Evolutionary conservation across 2,797 vertebrate genomes (phyloP), one percentile per base, ranked within the genome.

Genomic region (Choloepus didactylus): DNA sequence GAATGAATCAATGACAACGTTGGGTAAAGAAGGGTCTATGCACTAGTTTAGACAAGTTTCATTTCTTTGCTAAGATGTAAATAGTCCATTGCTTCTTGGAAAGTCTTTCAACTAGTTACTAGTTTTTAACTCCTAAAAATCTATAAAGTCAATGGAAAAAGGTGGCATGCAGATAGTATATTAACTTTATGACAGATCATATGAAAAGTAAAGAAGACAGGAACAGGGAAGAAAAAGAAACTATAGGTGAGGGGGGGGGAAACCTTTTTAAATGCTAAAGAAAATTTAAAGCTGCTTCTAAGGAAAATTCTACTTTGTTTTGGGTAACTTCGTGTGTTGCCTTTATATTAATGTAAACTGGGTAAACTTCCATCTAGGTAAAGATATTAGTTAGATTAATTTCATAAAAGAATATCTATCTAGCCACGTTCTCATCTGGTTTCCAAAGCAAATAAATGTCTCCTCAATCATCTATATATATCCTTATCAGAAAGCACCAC

Each of bases 241-340:
- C 29, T 67, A 87, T 18, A 54, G 27, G n/a, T 67, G 27, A 46
- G 38, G 27, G 54, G 59, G 21, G 85, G 60, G 77, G 11, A 7
- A 51, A 81, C 41, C 29, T 38, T 76, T 76, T 60, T 15, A 86
- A 56, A n/a, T 5, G 18, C 29, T 25, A 18, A 51, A 76, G 81
- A 85, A 79, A 81, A 92, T 77, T 41, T 46, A 62, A 93, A 81
- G 31, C 21, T 54, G 21, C 19, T 87, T 95, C 21, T 80, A 66
- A 86, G 66, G 66, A 59, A 79, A 94, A 75, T 18, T 54, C 23
- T 41, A 49, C 46, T 85, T 70, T 56, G 62, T 38, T 49, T 67
- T n/a, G 44, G 21, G 6, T 85, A 87, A 67, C 60, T 89, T 86
- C 60, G 14, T 9, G 4, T n/a, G 38, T 49, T 94, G 38, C 54